A percentile compares a stretch with the other conserved stretches of the same genome.
Conservation (phyloP, 1,140 invertebrate species). For the Oedothorax gibbosus region DNA sequence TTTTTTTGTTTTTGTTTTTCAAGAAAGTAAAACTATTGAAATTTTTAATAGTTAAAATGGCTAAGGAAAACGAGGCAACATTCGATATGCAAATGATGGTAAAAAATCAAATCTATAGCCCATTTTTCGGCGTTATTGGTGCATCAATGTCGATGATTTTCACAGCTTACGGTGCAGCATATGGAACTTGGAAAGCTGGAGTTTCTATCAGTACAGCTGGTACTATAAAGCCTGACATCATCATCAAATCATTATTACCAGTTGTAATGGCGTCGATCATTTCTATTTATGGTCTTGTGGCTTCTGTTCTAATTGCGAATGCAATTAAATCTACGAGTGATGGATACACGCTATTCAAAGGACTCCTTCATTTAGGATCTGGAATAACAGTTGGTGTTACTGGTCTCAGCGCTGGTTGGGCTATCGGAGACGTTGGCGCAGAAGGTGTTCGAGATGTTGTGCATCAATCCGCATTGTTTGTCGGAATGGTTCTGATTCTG, state of each 20-base stretch:
- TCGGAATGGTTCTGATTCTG: slow-evolving; percentile 31
- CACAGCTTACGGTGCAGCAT: slow-evolving; percentile 94
- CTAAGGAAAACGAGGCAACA: too few species aligned
- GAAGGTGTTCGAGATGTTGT: slow-evolving; percentile 12
- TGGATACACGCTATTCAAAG: slow-evolving; percentile 58
- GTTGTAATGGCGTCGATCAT: slow-evolving; percentile 99
- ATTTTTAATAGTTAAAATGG: too few species aligned
- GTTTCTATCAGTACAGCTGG: slow-evolving; percentile 99
- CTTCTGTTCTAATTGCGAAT: slow-evolving; percentile 96
- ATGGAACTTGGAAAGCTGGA: slow-evolving; percentile 99
- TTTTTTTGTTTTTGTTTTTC: too few species aligned
- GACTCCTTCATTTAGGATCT: slow-evolving; percentile 12
- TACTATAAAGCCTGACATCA: slow-evolving; percentile 98
- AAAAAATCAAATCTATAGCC: background rate
- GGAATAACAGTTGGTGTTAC: slow-evolving; percentile 31
- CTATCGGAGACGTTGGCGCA: slow-evolving; percentile 21
- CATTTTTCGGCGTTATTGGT: slow-evolving; percentile 98
- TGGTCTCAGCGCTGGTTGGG: slow-evolving; percentile 19
- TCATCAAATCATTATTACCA: slow-evolving; percentile 99
- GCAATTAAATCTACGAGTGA: slow-evolving; percentile 71
- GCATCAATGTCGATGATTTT: slow-evolving; percentile 98
- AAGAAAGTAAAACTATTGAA: too few species aligned
- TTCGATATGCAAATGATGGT: too few species aligned
- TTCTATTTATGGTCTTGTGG: slow-evolving; percentile 99
- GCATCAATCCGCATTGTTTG: background rate